Percentiles rank a stretch among this genome's conserved stretches.
These are phyloP conservation scores for Sarcophaga subvicina DNA, from an alignment of 2,888 invertebrate genomes.

Conservation along the genomic window DNA sequence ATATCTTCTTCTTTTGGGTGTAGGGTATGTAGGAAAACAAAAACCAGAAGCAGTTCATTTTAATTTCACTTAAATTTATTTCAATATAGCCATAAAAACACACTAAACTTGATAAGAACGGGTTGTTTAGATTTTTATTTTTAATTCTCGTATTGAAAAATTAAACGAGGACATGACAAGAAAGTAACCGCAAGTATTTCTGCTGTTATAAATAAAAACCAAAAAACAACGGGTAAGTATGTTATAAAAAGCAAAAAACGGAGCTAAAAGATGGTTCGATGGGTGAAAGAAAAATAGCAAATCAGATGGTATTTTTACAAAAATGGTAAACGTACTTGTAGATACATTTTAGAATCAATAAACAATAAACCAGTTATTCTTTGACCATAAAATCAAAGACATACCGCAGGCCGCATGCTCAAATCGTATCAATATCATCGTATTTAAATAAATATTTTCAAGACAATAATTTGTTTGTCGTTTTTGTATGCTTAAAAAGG, in stretches of 20 bases:
- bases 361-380: conserved; percentile 13
- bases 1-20: too few relatives aligned
- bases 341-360: too few relatives aligned
- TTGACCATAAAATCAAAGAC: not conserved
- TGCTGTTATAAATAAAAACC: not conserved
- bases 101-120: not conserved
- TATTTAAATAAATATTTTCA: too few relatives aligned
- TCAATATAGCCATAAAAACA: not conserved
- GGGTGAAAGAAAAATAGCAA: conserved; percentile 6
- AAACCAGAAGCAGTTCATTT: not conserved
- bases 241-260: conserved; percentile 16
- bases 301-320: conserved; percentile 4
- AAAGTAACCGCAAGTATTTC: not conserved
- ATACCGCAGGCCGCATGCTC: too few relatives aligned
- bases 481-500: too few relatives aligned
- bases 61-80: not conserved
- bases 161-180: conserved; percentile 37
- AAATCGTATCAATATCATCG: too few relatives aligned
- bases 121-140: not conserved
- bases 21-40: too few relatives aligned
- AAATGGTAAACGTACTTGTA: not conserved
- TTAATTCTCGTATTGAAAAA: not conserved
- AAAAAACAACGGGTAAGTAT: not conserved
- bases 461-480: too few relatives aligned
- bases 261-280: conserved; percentile 22